These are phyloP conservation scores for Corapipo altera DNA, from an alignment of 2,113 vertebrate species.

Conservation along the genomic window DNA sequence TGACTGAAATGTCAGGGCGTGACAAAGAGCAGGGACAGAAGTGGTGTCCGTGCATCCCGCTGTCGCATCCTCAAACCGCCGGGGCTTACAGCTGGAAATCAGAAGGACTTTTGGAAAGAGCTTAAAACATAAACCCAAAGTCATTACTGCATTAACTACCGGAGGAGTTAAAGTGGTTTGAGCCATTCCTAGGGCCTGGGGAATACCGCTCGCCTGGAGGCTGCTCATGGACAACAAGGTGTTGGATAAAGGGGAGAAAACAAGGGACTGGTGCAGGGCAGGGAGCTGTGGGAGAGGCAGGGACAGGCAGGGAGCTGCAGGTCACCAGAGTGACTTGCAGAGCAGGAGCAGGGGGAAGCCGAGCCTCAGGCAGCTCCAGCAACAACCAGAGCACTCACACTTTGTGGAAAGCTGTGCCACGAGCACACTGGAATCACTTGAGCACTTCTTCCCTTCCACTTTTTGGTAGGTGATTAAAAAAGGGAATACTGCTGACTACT, in stretches of 20 bases:
- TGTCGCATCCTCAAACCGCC: accelerated
- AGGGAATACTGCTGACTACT: background rate
- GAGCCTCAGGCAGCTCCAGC: accelerated
- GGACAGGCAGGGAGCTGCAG: background rate
- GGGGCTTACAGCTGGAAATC: background rate
- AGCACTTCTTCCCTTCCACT: background rate
- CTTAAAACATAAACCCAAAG: background rate
- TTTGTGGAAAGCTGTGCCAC: background rate
- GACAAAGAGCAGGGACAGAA: background rate
- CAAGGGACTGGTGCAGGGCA: accelerated
- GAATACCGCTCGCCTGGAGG: accelerated
- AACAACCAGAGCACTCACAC: accelerated
- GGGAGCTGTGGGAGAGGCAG: background rate
- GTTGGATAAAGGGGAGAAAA: background rate
- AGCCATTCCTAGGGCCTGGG: background rate
- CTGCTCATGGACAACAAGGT: accelerated
- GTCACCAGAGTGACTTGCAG: background rate
- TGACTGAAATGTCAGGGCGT: background rate
- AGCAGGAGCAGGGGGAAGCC: background rate
- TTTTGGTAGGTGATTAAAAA: background rate
- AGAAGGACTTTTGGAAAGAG: background rate
- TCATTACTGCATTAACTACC: background rate
- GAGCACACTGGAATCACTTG: background rate
- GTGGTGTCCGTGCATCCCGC: background rate
- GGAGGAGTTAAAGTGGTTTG: background rate